These are phyloP conservation scores for Phylloscopus whistleri DNA, from an alignment of 2,113 vertebrate species.

Conservation along the genomic window DNA sequence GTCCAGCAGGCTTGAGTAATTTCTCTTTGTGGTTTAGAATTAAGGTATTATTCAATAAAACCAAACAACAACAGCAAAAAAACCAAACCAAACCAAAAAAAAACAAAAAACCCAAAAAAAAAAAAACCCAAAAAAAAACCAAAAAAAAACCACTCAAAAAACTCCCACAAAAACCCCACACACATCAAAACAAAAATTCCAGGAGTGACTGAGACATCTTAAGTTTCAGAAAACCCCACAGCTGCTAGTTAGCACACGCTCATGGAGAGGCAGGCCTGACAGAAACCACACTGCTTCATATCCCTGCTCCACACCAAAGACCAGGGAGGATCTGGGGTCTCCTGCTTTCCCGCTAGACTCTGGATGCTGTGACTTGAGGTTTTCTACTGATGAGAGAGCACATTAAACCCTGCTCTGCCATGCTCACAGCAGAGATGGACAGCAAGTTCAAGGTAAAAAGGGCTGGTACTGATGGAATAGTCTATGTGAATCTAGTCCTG, in stretches of 20 bases:
- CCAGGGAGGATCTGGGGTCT: not conserved
- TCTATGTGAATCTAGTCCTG: rapidly evolving
- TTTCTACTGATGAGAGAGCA: not conserved
- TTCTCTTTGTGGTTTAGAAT: not conserved
- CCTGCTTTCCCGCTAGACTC: not conserved
- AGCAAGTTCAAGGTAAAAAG: not conserved
- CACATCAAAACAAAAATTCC: not conserved
- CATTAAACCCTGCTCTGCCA: not conserved
- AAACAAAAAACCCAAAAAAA: not conserved
- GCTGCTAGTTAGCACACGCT: not conserved
- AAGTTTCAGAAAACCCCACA: not conserved
- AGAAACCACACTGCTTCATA: not conserved
- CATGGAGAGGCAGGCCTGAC: not conserved
- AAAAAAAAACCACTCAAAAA: no score
- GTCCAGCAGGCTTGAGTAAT: not conserved
- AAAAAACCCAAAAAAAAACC: no score
- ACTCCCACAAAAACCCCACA: not conserved
- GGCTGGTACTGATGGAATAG: not conserved
- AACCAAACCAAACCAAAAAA: not conserved
- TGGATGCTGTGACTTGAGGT: not conserved
- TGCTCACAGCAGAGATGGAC: not conserved
- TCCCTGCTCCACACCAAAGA: not conserved
- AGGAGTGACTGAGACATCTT: not conserved
- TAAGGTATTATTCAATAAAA: not conserved
- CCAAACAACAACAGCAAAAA: no score